Conservation (phyloP, 2,888 invertebrate genomes). For the Cosmia pyralina region DNA sequence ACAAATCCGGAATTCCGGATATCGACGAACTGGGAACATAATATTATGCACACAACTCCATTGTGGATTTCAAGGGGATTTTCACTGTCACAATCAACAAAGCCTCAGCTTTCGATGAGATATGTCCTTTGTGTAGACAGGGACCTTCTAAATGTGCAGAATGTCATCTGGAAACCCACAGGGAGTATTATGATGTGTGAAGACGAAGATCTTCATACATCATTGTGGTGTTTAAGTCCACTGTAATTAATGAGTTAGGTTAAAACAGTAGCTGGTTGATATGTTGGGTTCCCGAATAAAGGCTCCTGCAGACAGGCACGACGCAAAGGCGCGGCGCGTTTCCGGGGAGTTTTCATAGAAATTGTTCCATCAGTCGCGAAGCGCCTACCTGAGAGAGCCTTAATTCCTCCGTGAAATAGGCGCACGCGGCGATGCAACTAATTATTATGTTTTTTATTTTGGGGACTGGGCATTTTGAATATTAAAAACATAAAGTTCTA, state of each 20-base stretch:
- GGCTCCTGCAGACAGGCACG: no score
- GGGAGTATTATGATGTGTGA: slow-evolving; percentile 26
- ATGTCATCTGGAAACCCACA: slow-evolving; percentile 25
- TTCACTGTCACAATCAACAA: slow-evolving; percentile 58
- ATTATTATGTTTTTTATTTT: no score
- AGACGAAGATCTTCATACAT: slow-evolving; percentile 29
- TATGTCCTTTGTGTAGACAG: slow-evolving; percentile 40
- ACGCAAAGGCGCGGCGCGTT: no score
- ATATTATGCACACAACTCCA: slow-evolving; percentile 38
- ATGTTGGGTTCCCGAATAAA: neutral
- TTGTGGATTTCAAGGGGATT: slow-evolving; percentile 51
- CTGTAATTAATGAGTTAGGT: slow-evolving; percentile 21
- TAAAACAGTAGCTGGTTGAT: neutral
- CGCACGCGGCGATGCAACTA: no score
- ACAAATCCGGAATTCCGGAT: slow-evolving; percentile 26
- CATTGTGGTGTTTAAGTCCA: slow-evolving; percentile 14
- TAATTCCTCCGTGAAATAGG: no score
- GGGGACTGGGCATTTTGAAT: no score
- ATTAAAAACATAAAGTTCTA: no score
- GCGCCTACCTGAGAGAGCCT: no score
- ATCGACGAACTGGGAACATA: slow-evolving; percentile 27
- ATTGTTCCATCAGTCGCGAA: no score
- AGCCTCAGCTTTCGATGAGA: slow-evolving; percentile 49
- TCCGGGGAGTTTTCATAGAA: no score
- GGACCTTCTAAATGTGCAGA: slow-evolving; percentile 14